These are phyloP conservation scores for Linnaemya tessellans DNA, from an alignment of 2,888 invertebrate genomes.

Conservation along the genomic window DNA sequence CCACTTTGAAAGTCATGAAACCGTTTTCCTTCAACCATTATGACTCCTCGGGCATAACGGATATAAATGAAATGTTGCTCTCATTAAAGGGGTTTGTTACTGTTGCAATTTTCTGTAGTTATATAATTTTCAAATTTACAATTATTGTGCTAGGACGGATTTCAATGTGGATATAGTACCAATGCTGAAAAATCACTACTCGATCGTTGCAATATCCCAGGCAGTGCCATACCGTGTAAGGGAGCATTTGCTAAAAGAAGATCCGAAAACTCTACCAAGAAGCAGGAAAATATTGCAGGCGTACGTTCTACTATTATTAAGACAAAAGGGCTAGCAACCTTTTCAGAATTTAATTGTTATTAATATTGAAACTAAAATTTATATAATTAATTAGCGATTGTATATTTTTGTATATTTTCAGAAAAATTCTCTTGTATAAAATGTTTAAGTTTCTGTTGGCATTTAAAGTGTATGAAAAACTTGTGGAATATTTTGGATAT, in stretches of 20 bases:
- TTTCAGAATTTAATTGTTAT: too few relatives aligned
- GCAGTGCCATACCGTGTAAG: constrained; percentile 75
- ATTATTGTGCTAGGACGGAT: neutral
- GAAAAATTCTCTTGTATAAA: constrained; percentile 38
- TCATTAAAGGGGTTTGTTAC: constrained; percentile 73
- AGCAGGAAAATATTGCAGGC: constrained; percentile 70
- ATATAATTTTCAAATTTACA: neutral
- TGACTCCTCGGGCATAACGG: constrained; percentile 74
- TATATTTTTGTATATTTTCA: constrained; percentile 33
- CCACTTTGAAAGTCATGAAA: constrained; percentile 75
- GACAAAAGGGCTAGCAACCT: too few relatives aligned
- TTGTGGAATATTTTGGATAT: constrained; percentile 1
- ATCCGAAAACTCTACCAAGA: constrained; percentile 72
- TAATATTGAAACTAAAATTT: too few relatives aligned
- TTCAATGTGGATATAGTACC: neutral
- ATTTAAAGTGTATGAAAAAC: constrained; percentile 36
- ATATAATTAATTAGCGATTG: neutral
- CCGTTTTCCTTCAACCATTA: constrained; percentile 78
- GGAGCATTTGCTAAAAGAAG: constrained; percentile 73
- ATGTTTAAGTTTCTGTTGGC: constrained; percentile 8
- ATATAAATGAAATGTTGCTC: constrained; percentile 61
- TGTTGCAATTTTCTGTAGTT: neutral
- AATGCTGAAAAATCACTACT: neutral
- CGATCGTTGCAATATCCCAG: constrained; percentile 62
- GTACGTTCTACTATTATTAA: constrained; percentile 72